Conservation (phyloP, 1,140 invertebrate species). For the Caenorhabditis inopinata region DNA sequence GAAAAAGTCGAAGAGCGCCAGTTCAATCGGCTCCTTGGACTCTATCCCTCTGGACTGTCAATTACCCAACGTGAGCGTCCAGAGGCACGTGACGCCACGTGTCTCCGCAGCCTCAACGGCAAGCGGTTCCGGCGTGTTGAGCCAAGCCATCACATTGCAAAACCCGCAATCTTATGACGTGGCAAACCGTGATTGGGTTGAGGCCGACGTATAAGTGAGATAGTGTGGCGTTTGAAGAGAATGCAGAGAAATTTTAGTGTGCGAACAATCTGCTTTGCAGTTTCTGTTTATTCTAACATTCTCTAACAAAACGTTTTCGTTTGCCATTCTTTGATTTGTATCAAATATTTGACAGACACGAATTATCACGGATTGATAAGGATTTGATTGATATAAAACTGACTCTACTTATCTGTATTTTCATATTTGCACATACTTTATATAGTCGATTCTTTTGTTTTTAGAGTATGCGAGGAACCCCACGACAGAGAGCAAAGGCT, state of each 20-base stretch:
- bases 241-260: background rate
- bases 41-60: background rate
- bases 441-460: background rate
- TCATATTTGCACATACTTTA: no score
- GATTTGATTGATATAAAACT: background rate
- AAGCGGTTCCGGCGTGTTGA: background rate
- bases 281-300: no score
- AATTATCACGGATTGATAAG: no score
- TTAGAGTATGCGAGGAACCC: conserved; percentile 39
- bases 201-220: background rate
- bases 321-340: no score
- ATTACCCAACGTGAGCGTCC: background rate
- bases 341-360: no score
- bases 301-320: no score
- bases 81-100: background rate
- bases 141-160: background rate
- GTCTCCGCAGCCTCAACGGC: background rate
- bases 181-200: background rate
- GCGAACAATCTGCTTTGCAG: no score
- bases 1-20: conserved; percentile 37
- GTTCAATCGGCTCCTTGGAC: background rate
- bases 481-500: conserved; percentile 22
- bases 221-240: background rate
- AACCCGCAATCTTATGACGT: background rate
- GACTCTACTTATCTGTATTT: background rate